Evolutionary conservation across 2,113 vertebrate species (phyloP), one percentile per base, ranked within the genome.

Genomic region (Amazona guildingii): DNA sequence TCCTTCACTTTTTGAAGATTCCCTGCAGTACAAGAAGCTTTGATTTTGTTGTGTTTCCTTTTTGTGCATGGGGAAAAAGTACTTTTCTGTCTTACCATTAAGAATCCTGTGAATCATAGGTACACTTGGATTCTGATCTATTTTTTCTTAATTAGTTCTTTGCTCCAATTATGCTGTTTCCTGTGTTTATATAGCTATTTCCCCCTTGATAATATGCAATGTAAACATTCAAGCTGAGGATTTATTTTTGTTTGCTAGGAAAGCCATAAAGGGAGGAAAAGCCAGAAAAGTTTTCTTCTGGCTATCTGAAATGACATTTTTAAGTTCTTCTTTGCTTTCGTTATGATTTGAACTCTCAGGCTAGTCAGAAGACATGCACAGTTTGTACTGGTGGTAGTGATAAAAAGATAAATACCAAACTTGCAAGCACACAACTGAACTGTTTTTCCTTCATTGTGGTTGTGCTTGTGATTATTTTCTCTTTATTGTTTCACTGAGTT

Each of bases 101-200:
- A 88, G 59, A 61, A 39, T 39, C 7, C 62, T 54, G 20, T 57
- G n/a, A 48, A 76, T 12, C 51, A 6, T 54, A 66, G 46, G 11
- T 88, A 27, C 83, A 16, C 55, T 86, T 82, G 55, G 91, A 90
- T 94, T 96, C 35, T 91, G 63, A 80, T 61, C 54, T 90, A 2
- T 39, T 92, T 87, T 82, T 88, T 90, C 90, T 68, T 94, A 91
- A 93, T 94, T 95, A 90, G 59, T 33, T 81, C 48, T 80, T 64
- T 92, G 74, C 35, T 95, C 72, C 80, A 95, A 79, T 98, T 95
- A 95, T 59, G 41, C 64, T 90, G 61, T 92, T 97, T 96, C 95
- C 94, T 97, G 85, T 96, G 90, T 98, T 97, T 98, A 94, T 97
- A 68, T 80, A 83, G 63, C 75, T 68, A n/a, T 97, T 96, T 96